Percentiles rank a stretch among this genome's conserved stretches.
phyloP scores from a whole-genome alignment of 2,797 vertebrate species.

The Sparidentex hasta region DNA sequence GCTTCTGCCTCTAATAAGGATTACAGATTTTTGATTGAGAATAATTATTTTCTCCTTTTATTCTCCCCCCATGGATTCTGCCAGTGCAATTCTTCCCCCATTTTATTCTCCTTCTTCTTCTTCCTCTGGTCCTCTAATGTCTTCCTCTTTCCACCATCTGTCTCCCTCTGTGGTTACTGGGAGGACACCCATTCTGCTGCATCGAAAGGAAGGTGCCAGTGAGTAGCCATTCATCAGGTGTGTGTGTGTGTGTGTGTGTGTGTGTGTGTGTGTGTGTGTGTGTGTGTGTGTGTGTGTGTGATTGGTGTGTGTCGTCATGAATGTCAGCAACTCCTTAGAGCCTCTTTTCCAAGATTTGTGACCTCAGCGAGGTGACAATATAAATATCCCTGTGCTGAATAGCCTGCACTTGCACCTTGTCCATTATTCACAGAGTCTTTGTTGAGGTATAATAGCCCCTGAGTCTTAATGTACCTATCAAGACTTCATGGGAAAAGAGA shows the following conservation, averaged over 20 bases:
- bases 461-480: constrained; percentile 2
- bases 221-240: constrained; percentile 55
- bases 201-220: constrained; percentile 38
- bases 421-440: constrained; percentile 30
- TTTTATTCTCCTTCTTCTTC: constrained; percentile 37
- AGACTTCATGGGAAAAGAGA: neutral
- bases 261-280: no score
- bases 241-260: constrained; percentile 37
- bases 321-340: constrained; percentile 41
- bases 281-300: constrained; percentile 41
- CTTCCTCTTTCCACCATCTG: constrained; percentile 51
- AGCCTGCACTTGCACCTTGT: constrained; percentile 20
- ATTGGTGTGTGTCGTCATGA: constrained; percentile 38
- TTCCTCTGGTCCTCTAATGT: constrained; percentile 49
- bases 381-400: constrained; percentile 41
- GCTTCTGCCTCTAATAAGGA: constrained; percentile 58
- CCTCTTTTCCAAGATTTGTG: constrained; percentile 44
- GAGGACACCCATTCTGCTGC: constrained; percentile 49
- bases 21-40: constrained; percentile 67
- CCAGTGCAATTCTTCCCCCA: constrained; percentile 32
- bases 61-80: constrained; percentile 50
- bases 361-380: constrained; percentile 34
- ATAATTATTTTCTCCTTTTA: constrained; percentile 65
- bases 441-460: neutral
- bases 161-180: constrained; percentile 51